Evolutionary conservation across 2,797 vertebrate genomes (phyloP).

Genomic region (Galaxias olidus): DNA sequence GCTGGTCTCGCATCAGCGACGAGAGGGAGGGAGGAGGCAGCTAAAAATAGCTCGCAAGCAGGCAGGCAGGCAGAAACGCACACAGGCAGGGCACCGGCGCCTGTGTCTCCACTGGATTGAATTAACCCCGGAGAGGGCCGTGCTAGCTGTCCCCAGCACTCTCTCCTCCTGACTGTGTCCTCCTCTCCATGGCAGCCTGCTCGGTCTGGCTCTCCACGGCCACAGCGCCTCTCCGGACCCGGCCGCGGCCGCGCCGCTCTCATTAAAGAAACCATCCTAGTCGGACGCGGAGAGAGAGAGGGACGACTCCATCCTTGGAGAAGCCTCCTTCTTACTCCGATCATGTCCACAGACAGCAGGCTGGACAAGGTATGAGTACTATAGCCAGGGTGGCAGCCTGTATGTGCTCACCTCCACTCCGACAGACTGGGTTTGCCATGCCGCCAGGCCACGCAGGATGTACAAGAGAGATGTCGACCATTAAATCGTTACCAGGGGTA

Average conservation of each 20-base stretch:
- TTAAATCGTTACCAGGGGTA: too few species aligned
- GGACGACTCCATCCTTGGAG: conserved; percentile 8
- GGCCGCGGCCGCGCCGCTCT: conserved; percentile 17
- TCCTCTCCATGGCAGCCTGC: neutral
- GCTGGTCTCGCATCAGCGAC: conserved; percentile 60
- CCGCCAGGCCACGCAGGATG: too few species aligned
- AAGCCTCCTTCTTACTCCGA: neutral
- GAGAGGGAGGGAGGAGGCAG: conserved; percentile 25
- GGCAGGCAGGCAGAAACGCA: conserved; percentile 35
- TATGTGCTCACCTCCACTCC: too few species aligned
- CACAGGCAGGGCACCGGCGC: conserved; percentile 38
- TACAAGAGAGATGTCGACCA: too few species aligned
- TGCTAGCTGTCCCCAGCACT: conserved; percentile 31
- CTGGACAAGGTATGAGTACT: neutral
- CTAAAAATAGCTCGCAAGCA: conserved; percentile 70
- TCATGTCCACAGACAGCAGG: neutral
- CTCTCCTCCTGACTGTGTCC: neutral
- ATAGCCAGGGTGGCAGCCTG: too few species aligned
- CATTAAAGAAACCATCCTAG: conserved; percentile 36
- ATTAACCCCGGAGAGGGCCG: conserved; percentile 57
- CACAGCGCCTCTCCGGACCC: conserved; percentile 1
- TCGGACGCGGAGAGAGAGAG: neutral
- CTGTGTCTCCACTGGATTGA: conserved; percentile 66
- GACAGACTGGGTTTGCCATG: too few species aligned
- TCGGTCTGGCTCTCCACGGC: conserved; percentile 1